A percentile compares a stretch with the other conserved stretches of the same genome.
Conservation (phyloP, 1,140 invertebrate genomes). For the Diorhabda elongata region DNA sequence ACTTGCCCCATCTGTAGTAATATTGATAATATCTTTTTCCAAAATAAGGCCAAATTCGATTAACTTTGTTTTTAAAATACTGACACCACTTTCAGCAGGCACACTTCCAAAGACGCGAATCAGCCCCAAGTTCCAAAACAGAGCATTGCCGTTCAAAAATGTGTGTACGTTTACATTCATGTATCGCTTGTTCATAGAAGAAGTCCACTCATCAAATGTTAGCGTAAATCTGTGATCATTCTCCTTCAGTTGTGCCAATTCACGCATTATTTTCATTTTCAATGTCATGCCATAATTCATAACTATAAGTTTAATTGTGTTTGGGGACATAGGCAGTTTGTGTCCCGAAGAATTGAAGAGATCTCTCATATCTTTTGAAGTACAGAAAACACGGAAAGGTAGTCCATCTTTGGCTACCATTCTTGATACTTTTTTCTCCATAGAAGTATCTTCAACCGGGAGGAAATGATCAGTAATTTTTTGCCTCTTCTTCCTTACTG, state of each 20-base stretch:
- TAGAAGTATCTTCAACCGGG: slow-evolving; percentile 16
- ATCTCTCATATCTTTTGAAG: slow-evolving; percentile 21
- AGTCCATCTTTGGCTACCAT: slow-evolving; percentile 22
- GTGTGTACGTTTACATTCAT: slow-evolving; percentile 23
- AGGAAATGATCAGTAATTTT: slow-evolving; percentile 17
- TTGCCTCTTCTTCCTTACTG: slow-evolving; percentile 17
- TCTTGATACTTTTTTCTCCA: slow-evolving; percentile 18
- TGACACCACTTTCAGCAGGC: background rate
- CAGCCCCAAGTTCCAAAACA: background rate
- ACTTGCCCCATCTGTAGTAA: background rate
- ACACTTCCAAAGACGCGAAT: background rate
- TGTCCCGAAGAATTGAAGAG: slow-evolving; percentile 2
- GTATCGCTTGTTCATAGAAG: slow-evolving; percentile 21
- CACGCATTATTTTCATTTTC: slow-evolving; percentile 21
- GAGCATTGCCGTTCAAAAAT: slow-evolving; percentile 12
- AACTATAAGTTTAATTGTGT: slow-evolving; percentile 20
- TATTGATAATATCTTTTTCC: background rate
- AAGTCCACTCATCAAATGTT: slow-evolving; percentile 23
- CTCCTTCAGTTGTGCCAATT: slow-evolving; percentile 7
- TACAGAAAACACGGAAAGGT: slow-evolving; percentile 22
- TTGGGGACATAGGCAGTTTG: slow-evolving; percentile 19
- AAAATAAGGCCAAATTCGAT: background rate
- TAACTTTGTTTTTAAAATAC: background rate
- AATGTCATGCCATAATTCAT: slow-evolving; percentile 21
- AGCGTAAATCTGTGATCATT: slow-evolving; percentile 21